Base-by-base conservation (phyloP, 2,113 vertebrate species). In the Clarias macrocephalus region DNA sequence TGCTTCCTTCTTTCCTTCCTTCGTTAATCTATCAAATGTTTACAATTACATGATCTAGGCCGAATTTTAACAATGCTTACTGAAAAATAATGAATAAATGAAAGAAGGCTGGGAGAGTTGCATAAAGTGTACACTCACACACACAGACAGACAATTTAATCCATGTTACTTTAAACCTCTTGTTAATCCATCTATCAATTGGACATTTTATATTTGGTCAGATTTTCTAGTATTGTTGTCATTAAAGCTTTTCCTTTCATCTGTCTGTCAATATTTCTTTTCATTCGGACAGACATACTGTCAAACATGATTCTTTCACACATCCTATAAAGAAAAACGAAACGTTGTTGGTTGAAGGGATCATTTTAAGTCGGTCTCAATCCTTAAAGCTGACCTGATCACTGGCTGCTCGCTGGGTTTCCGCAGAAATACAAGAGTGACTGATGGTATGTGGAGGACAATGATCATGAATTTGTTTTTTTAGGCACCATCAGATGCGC, bases 361-460 rank as follows among this genome's bases (percentile, higher is more conserved):
- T 30, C 18, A 11, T 0, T 59, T 21, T 79, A 54, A 4, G 72
- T 23, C 62, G 6, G 1, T 77, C 63, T 2, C 28, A n/a, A 30
- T 16, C n/a, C 81, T 6, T 16, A 11, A 52, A 75, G 73, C 10
- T 2, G 66, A 80, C 68, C 56, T 84, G 85, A 77, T 83, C 62
- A 70, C 92, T 92, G 85, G 10, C 62, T 86, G 80, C 82, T 82
- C 70, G 57, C 92, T 92, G 85, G 8, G 30, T 85, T 65, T 85
- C 21, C 8, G 0, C n/a, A 77, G 66, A 85, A 54, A n/a, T 62
- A 37, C 81, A 84, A 86, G 88, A 92, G 89, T 76, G 90, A 91
- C 84, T 89, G 77, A 88, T 88, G 72, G 84, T 89, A 89, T 90
- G 89, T 65, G 59, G 84, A 90, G 87, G 91, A 91, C 88, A 90